phyloP scores from a whole-genome alignment of 2,113 vertebrate genomes.

The Eurystomus gularis region DNA sequence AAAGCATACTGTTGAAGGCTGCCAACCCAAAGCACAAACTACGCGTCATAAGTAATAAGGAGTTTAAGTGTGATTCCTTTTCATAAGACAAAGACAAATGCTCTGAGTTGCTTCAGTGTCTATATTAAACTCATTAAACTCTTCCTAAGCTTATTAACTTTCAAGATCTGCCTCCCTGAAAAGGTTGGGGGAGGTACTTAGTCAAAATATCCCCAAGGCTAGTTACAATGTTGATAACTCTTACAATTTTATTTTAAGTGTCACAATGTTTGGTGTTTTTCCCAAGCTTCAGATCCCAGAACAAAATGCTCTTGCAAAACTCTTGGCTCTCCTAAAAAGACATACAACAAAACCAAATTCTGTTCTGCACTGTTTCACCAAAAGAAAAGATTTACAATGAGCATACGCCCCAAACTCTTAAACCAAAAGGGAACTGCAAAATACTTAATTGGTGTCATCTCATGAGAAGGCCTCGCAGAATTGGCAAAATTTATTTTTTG shows the following conservation, averaged over 20 bases:
- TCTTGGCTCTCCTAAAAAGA: neutral
- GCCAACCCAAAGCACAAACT: neutral
- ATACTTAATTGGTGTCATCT: neutral
- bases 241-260: neutral
- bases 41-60: neutral
- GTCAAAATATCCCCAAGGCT: neutral
- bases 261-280: neutral
- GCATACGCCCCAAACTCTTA: neutral
- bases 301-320: neutral
- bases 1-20: neutral
- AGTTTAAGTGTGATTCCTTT: neutral
- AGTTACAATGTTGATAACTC: neutral
- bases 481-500: neutral
- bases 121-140: neutral
- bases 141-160: conserved; percentile 9
- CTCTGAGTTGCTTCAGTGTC: neutral
- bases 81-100: neutral
- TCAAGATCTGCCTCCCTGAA: neutral
- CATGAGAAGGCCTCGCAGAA: neutral
- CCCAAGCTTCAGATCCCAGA: neutral
- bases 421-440: neutral
- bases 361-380: neutral
- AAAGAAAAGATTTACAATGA: neutral
- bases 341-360: neutral
- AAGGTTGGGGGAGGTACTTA: neutral